Percentiles rank a stretch among this genome's conserved stretches.
These are phyloP conservation scores for Drosophila lacicola DNA, from an alignment of 2,888 invertebrate species.

Conservation along the genomic window DNA sequence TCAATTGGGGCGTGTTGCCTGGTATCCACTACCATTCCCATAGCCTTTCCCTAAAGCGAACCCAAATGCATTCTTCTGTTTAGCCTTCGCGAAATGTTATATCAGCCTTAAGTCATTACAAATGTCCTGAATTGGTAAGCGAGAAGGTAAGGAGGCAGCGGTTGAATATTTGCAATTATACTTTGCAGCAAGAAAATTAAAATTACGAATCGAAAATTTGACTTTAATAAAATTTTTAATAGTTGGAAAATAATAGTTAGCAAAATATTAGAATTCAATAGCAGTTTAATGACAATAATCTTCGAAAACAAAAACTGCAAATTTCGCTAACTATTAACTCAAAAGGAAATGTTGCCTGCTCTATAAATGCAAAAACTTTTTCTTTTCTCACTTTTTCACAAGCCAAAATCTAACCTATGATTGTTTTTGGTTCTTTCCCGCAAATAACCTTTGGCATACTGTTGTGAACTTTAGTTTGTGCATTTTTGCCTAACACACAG, in stretches of 20 bases:
- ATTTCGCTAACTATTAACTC: no score
- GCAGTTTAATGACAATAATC: no score
- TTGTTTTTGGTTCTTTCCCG: neutral
- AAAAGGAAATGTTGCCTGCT: no score
- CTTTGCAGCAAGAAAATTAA: neutral
- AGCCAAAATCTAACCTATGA: no score
- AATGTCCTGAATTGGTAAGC: conserved; percentile 2
- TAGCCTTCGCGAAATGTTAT: conserved; percentile 15
- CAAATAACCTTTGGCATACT: conserved; percentile 4
- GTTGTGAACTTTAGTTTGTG: conserved; percentile 5
- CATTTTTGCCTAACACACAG: conserved; percentile 15
- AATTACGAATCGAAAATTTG: no score
- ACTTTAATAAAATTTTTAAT: no score
- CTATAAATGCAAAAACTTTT: neutral
- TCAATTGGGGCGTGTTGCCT: conserved; percentile 60
- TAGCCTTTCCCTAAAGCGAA: neutral
- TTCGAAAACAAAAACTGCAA: no score
- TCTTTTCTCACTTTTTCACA: no score
- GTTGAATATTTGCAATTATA: neutral
- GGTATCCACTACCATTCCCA: conserved; percentile 16
- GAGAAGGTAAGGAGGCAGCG: neutral
- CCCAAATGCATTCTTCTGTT: conserved; percentile 9
- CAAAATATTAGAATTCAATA: no score
- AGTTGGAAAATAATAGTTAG: no score
- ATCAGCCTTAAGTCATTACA: neutral